Conservation (phyloP, 2,113 vertebrate species). For the Circaetus gallicus region DNA sequence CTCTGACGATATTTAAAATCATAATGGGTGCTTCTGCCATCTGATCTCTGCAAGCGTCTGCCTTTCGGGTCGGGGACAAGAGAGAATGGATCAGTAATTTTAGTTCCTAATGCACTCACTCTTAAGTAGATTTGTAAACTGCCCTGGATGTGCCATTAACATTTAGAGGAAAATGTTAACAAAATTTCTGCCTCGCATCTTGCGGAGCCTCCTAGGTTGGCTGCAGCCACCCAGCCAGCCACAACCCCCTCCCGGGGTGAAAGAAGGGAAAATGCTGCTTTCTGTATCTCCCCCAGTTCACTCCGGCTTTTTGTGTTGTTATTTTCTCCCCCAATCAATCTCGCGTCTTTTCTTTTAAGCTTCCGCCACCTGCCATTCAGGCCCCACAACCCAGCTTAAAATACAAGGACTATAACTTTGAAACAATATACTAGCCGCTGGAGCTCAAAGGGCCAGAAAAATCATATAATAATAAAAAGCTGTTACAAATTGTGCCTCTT, state of each 20-base stretch:
- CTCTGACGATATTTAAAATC: constrained; percentile 69
- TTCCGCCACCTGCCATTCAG: constrained; percentile 59
- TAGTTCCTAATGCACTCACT: constrained; percentile 74
- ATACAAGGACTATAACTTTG: constrained; percentile 61
- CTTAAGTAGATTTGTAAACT: constrained; percentile 77
- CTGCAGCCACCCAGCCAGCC: constrained; percentile 32
- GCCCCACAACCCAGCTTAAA: constrained; percentile 52
- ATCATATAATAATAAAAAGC: constrained; percentile 76
- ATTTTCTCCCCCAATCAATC: constrained; percentile 56
- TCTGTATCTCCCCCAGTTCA: background rate
- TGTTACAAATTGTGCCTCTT: constrained; percentile 71
- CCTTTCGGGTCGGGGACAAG: constrained; percentile 61
- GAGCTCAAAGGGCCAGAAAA: constrained; percentile 70
- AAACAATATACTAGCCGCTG: constrained; percentile 64
- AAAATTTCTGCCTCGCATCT: constrained; percentile 68
- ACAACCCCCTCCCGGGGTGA: constrained; percentile 20
- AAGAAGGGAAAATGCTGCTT: background rate
- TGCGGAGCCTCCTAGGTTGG: constrained; percentile 38
- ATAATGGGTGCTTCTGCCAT: constrained; percentile 70
- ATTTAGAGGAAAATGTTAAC: constrained; percentile 75
- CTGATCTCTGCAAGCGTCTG: constrained; percentile 58
- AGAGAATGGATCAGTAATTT: constrained; percentile 72
- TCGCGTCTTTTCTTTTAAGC: constrained; percentile 51
- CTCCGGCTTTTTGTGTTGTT: constrained; percentile 30
- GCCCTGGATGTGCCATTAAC: constrained; percentile 72